Percentiles rank a stretch among this genome's conserved stretches.
These are phyloP conservation scores for Actenoides hombroni DNA, from an alignment of 2,113 vertebrate species.

Conservation along the genomic window DNA sequence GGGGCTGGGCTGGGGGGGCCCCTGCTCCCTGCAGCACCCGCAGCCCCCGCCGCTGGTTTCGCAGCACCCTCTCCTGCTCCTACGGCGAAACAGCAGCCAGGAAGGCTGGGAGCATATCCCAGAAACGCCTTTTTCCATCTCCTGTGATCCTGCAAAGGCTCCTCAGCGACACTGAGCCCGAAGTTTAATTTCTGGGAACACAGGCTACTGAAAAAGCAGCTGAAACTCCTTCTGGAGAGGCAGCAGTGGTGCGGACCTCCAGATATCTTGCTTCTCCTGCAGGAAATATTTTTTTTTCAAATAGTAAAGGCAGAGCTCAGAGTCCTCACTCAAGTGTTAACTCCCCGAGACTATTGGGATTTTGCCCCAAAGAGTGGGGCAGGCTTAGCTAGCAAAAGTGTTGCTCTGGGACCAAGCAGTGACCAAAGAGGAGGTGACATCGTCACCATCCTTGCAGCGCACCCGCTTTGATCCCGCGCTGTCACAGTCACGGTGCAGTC, in stretches of 20 bases:
- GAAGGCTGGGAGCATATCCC: accelerated
- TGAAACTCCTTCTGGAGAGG: neutral
- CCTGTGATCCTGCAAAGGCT: neutral
- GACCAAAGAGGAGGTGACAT: neutral
- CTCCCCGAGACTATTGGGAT: accelerated
- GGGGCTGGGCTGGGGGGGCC: neutral
- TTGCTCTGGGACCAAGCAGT: neutral
- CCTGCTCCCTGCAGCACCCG: neutral
- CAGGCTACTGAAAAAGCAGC: neutral
- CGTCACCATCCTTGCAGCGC: neutral
- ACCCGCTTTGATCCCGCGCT: accelerated
- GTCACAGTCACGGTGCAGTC: accelerated
- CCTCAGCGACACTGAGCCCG: neutral
- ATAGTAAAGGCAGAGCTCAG: neutral
- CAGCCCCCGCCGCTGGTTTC: neutral
- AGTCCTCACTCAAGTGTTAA: neutral
- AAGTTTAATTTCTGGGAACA: accelerated
- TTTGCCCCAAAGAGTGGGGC: neutral
- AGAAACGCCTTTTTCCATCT: accelerated
- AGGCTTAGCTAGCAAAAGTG: neutral
- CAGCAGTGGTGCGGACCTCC: accelerated
- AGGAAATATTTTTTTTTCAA: neutral
- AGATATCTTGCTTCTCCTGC: neutral
- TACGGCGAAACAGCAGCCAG: neutral
- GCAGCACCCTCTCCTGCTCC: conserved; percentile 54